These are phyloP conservation scores for Rhinichthys osculus DNA, from an alignment of 2,797 vertebrate species.

Conservation along the genomic window DNA sequence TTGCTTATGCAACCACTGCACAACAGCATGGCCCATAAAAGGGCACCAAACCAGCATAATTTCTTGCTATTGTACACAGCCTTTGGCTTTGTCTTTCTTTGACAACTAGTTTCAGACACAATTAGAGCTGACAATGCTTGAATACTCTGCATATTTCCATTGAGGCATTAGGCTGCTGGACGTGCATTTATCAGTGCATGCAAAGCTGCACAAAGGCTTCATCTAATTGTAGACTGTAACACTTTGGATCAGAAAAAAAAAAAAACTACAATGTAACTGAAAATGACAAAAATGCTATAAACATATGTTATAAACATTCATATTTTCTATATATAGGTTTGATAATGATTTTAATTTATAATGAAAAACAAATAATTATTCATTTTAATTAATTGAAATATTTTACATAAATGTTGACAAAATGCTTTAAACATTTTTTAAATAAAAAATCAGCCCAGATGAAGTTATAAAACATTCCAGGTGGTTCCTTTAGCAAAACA, in stretches of 20 bases:
- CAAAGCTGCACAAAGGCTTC: constrained; percentile 5
- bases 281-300: neutral
- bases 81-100: constrained; percentile 32
- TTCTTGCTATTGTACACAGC: constrained; percentile 19
- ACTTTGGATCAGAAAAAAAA: neutral
- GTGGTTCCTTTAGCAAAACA: neutral
- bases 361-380: neutral
- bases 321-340: neutral
- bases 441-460: neutral
- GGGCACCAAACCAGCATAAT: constrained; percentile 17
- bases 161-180: neutral
- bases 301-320: neutral
- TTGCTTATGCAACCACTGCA: constrained; percentile 52
- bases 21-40: constrained; percentile 38
- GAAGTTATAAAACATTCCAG: neutral
- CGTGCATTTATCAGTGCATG: neutral
- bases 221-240: neutral
- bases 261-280: neutral
- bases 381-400: neutral
- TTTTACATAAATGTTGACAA: neutral
- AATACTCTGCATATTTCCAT: constrained; percentile 17
- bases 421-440: neutral
- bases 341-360: neutral
- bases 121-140: constrained; percentile 6
- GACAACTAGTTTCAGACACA: constrained; percentile 1